Base-by-base conservation (phyloP, 2,797 vertebrate genomes). In the Channa striata region DNA sequence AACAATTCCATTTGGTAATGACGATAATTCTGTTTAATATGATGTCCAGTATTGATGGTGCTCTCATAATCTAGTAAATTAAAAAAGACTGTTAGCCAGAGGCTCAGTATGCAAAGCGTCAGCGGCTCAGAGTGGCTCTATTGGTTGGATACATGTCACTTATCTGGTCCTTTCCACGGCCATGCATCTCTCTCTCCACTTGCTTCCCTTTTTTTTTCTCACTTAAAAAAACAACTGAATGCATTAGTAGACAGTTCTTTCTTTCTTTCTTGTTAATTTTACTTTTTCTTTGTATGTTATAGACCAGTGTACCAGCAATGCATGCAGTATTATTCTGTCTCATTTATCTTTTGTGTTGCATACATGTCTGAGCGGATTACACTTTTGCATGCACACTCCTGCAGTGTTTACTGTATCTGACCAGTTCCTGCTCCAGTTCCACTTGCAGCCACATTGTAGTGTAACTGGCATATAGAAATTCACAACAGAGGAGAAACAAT, bases 41-140 rank as follows among this genome's bases (percentile, higher is more conserved):
- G 30, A 30, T 17, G 10, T 48, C n/a, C 48, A 42, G 67, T 60
- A 2, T 59, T 65, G 37, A 39, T 62, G 62, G 43, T 73, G 57
- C 57, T 30, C 9, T 74, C 11, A 56, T 25, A 11, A 56, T 72
- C 52, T 1, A 0, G 37, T 52, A 11, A 25, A 54, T 54, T 5
- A 12, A 51, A 56, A n/a, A 42, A 8, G 76, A 12, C 80, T 68
- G 78, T 63, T 82, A 65, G 54, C 60, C 20, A 21, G 50, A 68
- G 36, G 43, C 36, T 20, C 46, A 39, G 36, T 36, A 91, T 91
- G 89, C 82, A 91, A 91, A 91, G 63, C 44, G 68, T 66, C 44
- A 57, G 78, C 23, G 49, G 66, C 39, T 84, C 39, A 44, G 40
- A 40, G 74, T 50, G 21, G 19, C 12, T 53, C 42, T 25, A 86